Evolutionary conservation across 1,140 invertebrate genomes (phyloP).

Genomic region (Solenopsis invicta): DNA sequence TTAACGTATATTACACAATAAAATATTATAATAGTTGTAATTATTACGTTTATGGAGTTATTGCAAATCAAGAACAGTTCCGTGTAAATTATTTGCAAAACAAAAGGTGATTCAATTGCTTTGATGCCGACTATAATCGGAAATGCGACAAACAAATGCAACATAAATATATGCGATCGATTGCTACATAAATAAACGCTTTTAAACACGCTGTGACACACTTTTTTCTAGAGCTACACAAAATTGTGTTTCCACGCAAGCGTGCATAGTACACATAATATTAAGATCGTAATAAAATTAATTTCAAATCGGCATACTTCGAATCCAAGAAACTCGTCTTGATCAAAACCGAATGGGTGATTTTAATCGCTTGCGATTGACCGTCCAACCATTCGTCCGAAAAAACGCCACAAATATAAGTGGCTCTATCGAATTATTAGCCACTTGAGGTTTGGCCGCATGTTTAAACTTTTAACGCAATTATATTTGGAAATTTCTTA

Average conservation of each 20-base stretch:
- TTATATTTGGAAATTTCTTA: conserved; percentile 46
- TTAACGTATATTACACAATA: background rate
- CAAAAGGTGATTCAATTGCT: background rate
- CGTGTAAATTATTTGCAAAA: background rate
- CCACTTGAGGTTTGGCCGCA: conserved; percentile 15
- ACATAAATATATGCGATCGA: too few species aligned
- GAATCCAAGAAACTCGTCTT: background rate
- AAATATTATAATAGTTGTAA: background rate
- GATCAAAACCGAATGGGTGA: background rate
- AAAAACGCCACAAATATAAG: conserved; percentile 45
- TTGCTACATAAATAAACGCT: background rate
- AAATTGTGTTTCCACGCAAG: background rate
- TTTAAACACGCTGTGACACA: background rate
- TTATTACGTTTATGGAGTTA: background rate
- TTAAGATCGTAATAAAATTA: background rate
- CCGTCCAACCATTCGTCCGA: background rate
- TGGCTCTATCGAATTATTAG: conserved; percentile 56
- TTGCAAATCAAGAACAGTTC: background rate
- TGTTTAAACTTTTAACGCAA: conserved; percentile 57
- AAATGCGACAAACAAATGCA: background rate
- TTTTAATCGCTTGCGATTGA: conserved; percentile 44
- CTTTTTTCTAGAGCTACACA: background rate
- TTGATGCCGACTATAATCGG: background rate
- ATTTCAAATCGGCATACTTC: background rate
- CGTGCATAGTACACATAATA: too few species aligned